Conservation (phyloP, 2,113 vertebrate genomes). For the Labeo catla region DNA sequence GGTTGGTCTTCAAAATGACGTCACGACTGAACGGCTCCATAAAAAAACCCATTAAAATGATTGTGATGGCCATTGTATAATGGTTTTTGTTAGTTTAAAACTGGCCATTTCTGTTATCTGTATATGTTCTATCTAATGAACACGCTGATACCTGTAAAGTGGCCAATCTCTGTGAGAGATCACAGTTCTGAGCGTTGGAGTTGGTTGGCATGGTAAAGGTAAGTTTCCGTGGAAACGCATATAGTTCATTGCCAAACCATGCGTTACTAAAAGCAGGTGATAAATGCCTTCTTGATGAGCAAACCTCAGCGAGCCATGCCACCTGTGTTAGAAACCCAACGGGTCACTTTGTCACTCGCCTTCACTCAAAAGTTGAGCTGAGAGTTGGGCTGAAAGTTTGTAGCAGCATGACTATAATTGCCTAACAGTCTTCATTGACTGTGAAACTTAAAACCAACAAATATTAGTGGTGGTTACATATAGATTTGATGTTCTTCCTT, state of each 20-base stretch:
- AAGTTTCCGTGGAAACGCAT: slow-evolving; percentile 59
- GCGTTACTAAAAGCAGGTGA: slow-evolving; percentile 58
- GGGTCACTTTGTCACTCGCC: background rate
- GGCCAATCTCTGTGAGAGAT: slow-evolving; percentile 55
- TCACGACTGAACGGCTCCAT: background rate
- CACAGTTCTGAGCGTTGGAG: slow-evolving; percentile 48
- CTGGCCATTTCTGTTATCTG: slow-evolving; percentile 11
- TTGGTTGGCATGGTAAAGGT: slow-evolving; percentile 60
- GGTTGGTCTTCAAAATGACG: background rate
- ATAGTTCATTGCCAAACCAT: slow-evolving; percentile 49
- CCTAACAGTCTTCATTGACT: background rate
- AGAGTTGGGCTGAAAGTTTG: slow-evolving; percentile 4
- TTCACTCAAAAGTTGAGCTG: background rate
- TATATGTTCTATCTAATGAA: slow-evolving; percentile 34
- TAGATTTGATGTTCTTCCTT: background rate
- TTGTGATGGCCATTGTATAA: background rate
- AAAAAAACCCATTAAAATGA: background rate
- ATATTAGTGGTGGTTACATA: background rate
- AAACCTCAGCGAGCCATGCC: slow-evolving; percentile 45
- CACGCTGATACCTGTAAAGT: slow-evolving; percentile 47
- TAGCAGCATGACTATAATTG: background rate
- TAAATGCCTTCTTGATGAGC: slow-evolving; percentile 53
- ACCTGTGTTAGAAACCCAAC: slow-evolving; percentile 41
- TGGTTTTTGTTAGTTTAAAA: slow-evolving; percentile 8
- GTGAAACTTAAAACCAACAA: background rate